Conservation (phyloP, 2,888 invertebrate genomes). For the Biston stratarius region DNA sequence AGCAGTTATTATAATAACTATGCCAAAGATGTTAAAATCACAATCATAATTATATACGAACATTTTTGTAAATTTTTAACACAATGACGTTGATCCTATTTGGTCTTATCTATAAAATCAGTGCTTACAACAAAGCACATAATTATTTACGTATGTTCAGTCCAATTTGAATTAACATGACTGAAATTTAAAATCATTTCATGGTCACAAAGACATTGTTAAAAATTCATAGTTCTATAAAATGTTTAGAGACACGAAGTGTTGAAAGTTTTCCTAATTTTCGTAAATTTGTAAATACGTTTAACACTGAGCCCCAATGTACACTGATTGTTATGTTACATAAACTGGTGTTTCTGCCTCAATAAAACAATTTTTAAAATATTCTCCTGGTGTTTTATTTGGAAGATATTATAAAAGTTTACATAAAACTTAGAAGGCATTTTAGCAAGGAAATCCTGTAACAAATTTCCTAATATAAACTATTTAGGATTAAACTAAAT, state of each 20-base stretch:
- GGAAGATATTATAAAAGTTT: neutral
- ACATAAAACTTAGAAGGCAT: neutral
- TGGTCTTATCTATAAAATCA: neutral
- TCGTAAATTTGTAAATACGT: conserved; percentile 50
- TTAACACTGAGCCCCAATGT: conserved; percentile 55
- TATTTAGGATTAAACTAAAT: too few species aligned
- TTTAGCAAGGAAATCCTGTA: too few species aligned
- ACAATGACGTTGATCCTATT: neutral
- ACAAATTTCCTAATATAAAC: too few species aligned
- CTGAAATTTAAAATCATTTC: conserved; percentile 2
- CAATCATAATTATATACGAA: too few species aligned
- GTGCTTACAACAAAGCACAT: neutral
- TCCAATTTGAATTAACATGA: conserved; percentile 1
- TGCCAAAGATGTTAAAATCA: neutral
- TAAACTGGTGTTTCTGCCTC: conserved; percentile 74
- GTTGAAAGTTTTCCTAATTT: conserved; percentile 39
- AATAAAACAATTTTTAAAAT: conserved; percentile 76
- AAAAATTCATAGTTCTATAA: conserved; percentile 37
- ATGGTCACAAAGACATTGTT: conserved; percentile 23
- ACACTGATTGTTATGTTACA: conserved; percentile 66
- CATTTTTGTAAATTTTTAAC: neutral
- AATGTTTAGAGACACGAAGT: conserved; percentile 48
- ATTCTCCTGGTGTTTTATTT: conserved; percentile 13
- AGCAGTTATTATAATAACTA: neutral
- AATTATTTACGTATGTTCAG: too few species aligned